A percentile compares a stretch with the other conserved stretches of the same genome.
Evolutionary conservation across 23 tunicate species (phyloP).

Genomic region (Trididemnum miniatum): DNA sequence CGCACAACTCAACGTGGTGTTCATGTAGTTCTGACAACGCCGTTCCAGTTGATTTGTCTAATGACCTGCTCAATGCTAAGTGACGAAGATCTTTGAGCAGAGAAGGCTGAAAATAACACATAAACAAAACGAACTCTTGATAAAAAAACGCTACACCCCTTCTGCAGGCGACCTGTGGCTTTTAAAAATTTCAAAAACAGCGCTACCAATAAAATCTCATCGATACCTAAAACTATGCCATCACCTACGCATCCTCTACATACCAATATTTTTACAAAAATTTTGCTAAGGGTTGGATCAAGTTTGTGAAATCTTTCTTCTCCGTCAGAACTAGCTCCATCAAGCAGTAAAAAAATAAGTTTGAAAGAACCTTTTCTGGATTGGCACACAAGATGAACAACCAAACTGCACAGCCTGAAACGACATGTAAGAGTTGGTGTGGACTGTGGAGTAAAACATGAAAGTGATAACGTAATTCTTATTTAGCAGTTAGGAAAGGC

Average conservation of each 20-base stretch:
- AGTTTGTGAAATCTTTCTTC: constrained; percentile 6
- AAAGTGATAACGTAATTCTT: too few species aligned
- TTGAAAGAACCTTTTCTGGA: constrained; percentile 51
- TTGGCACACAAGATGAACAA: constrained; percentile 88
- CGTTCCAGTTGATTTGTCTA: not conserved
- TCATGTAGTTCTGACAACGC: constrained; percentile 38
- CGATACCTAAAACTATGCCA: too few species aligned
- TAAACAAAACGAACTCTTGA: too few species aligned
- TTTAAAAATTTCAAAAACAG: too few species aligned
- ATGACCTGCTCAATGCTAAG: constrained; percentile 32
- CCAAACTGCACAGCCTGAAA: constrained; percentile 67
- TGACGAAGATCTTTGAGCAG: constrained; percentile 32
- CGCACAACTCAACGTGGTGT: constrained; percentile 31
- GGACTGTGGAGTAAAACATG: too few species aligned
- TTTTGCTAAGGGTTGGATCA: constrained; percentile 32
- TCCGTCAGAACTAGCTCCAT: constrained; percentile 25
- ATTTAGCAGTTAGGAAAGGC: too few species aligned
- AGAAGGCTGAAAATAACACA: constrained; percentile 28
- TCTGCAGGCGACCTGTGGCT: too few species aligned
- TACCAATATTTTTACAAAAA: constrained; percentile 63
- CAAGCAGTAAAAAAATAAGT: constrained; percentile 37
- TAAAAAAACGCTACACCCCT: too few species aligned
- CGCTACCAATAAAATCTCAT: too few species aligned
- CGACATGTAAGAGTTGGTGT: too few species aligned
- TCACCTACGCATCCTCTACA: too few species aligned